Conservation (phyloP, 2,113 vertebrate genomes). For the Onychostruthus taczanowskii region DNA sequence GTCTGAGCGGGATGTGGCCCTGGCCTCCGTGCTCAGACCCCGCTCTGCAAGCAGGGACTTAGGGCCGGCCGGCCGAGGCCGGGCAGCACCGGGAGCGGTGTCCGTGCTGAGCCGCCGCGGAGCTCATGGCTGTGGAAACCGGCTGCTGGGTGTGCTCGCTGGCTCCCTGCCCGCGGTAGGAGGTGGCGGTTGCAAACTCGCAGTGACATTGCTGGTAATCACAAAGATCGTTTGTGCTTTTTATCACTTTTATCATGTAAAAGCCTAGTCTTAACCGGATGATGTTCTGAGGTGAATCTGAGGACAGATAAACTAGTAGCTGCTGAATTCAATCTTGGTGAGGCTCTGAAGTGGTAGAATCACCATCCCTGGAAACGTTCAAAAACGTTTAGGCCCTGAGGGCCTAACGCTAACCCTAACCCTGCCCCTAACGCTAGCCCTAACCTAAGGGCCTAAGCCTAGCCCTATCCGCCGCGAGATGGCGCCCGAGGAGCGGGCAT, state of each 20-base stretch:
- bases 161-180: background rate
- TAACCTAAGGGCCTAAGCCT: too few relatives aligned
- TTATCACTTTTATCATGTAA: background rate
- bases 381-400: background rate
- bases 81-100: background rate
- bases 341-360: background rate
- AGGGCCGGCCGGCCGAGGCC: fast-evolving
- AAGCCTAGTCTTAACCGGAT: background rate
- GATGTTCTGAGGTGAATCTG: background rate
- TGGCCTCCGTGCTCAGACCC: background rate
- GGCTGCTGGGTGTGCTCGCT: background rate
- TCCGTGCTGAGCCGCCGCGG: too few relatives aligned
- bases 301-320: background rate
- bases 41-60: fast-evolving
- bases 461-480: background rate
- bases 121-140: too few relatives aligned
- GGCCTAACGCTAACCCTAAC: background rate
- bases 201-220: background rate
- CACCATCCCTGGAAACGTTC: background rate
- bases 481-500: background rate
- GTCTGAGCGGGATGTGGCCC: background rate
- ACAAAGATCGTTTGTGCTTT: background rate
- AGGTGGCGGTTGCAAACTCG: background rate
- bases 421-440: too few relatives aligned
- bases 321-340: background rate